A percentile compares a stretch with the other conserved stretches of the same genome.
Evolutionary conservation across 2,797 vertebrate species (phyloP).

Genomic region (Hippopotamyrus pictus): DNA sequence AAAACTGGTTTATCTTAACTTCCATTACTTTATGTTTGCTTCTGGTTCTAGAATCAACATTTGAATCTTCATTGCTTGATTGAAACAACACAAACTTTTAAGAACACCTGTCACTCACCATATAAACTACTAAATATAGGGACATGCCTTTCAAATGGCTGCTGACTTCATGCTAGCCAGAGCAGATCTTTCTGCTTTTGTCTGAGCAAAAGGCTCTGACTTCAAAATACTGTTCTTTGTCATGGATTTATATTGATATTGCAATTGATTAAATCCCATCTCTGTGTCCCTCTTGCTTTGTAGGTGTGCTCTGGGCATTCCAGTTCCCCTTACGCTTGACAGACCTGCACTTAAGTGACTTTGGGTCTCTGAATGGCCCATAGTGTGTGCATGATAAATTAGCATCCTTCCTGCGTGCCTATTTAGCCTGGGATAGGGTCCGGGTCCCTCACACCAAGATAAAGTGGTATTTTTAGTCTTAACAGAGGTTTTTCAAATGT

Average conservation of each 20-base stretch:
- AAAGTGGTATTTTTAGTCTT: not conserved
- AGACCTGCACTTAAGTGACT: not conserved
- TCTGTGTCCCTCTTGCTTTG: not conserved
- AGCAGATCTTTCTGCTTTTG: not conserved
- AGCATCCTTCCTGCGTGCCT: not conserved
- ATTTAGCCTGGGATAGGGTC: not conserved
- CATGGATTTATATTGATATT: not conserved
- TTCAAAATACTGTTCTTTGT: not conserved
- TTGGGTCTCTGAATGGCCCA: not conserved
- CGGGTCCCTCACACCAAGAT: not conserved
- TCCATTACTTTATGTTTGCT: conserved; percentile 3
- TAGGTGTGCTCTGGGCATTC: not conserved
- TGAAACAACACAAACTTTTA: not conserved
- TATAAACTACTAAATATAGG: not conserved
- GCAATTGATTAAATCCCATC: not conserved
- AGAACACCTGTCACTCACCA: not conserved
- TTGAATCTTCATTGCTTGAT: not conserved
- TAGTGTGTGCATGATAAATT: not conserved
- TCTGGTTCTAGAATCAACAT: not conserved
- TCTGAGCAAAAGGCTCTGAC: not conserved
- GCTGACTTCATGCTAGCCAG: not conserved
- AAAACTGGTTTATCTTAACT: not conserved
- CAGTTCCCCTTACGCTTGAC: not conserved
- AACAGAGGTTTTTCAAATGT: not conserved
- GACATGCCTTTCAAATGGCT: not conserved